These are phyloP conservation scores for Pycnomerus fuliginosus DNA, from an alignment of 2,888 invertebrate species.

Conservation along the genomic window DNA sequence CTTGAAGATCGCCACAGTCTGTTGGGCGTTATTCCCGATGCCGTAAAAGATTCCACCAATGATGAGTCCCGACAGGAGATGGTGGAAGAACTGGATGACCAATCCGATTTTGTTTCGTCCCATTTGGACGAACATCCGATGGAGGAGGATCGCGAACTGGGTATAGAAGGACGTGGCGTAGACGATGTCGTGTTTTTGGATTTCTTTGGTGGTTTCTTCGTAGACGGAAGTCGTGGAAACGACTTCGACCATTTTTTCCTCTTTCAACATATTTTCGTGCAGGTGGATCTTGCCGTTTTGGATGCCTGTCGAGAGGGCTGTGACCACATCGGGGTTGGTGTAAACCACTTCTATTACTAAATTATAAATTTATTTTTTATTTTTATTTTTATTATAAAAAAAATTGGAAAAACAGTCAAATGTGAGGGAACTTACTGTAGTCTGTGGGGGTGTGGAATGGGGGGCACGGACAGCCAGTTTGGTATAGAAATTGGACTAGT, in stretches of 20 bases:
- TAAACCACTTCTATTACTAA: constrained; percentile 53
- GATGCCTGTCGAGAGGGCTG: constrained; percentile 40
- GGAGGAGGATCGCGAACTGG: constrained; percentile 58
- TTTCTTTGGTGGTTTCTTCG: constrained; percentile 33
- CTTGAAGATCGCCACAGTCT: constrained; percentile 61
- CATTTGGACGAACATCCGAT: constrained; percentile 58
- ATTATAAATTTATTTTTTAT: constrained; percentile 27
- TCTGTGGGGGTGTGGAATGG: constrained; percentile 80
- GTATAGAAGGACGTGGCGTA: constrained; percentile 59
- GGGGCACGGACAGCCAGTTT: constrained; percentile 68
- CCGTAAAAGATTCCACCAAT: constrained; percentile 60
- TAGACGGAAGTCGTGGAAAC: constrained; percentile 22
- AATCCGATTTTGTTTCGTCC: constrained; percentile 56
- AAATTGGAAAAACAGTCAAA: not conserved
- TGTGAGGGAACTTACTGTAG: constrained; percentile 54
- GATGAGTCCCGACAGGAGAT: constrained; percentile 56
- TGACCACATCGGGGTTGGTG: constrained; percentile 41
- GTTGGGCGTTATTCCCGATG: constrained; percentile 59
- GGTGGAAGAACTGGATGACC: constrained; percentile 61
- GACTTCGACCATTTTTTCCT: constrained; percentile 17
- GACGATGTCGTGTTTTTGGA: constrained; percentile 15
- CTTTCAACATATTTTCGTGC: constrained; percentile 18
- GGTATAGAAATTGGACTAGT: constrained; percentile 69
- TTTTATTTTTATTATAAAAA: not conserved
- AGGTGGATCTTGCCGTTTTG: constrained; percentile 51